A percentile compares a stretch with the other conserved stretches of the same genome.
Evolutionary conservation across 2,888 invertebrate species (phyloP).

Genomic region (Bombylius discolor): DNA sequence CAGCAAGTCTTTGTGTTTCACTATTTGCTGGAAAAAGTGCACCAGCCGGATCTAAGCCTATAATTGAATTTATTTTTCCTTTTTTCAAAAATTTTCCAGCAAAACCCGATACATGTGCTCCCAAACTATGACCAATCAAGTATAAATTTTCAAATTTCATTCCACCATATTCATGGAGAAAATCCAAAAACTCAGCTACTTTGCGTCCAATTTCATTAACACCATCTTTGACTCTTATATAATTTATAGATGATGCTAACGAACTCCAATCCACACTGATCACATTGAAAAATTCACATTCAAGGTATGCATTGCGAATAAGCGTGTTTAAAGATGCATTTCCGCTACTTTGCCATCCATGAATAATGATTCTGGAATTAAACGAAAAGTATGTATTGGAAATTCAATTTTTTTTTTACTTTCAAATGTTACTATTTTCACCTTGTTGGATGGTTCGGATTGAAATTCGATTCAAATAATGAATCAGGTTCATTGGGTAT

Average conservation of each 20-base stretch:
- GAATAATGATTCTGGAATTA: slow-evolving; percentile 25
- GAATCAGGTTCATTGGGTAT: not conserved
- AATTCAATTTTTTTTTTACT: no score
- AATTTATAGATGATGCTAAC: slow-evolving; percentile 25
- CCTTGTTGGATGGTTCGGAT: not conserved
- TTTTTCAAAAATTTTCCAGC: no score
- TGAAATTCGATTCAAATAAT: not conserved
- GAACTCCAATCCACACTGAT: slow-evolving; percentile 40
- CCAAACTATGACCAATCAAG: no score
- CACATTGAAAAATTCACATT: slow-evolving; percentile 36
- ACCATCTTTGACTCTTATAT: not conserved
- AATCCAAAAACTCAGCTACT: no score
- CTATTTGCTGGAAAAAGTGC: slow-evolving; percentile 13
- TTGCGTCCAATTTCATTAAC: not conserved
- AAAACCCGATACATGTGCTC: no score
- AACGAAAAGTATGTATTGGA: not conserved
- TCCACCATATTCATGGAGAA: not conserved
- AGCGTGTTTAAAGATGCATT: slow-evolving; percentile 21
- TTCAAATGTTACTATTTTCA: not conserved
- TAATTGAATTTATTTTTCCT: not conserved
- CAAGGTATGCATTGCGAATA: slow-evolving; percentile 35
- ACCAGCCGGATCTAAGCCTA: no score
- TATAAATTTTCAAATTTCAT: not conserved
- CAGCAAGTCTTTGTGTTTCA: slow-evolving; percentile 3
- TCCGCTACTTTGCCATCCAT: slow-evolving; percentile 43